Conservation (phyloP, 2,797 vertebrate species). For the Crocodylus rhombifer region DNA sequence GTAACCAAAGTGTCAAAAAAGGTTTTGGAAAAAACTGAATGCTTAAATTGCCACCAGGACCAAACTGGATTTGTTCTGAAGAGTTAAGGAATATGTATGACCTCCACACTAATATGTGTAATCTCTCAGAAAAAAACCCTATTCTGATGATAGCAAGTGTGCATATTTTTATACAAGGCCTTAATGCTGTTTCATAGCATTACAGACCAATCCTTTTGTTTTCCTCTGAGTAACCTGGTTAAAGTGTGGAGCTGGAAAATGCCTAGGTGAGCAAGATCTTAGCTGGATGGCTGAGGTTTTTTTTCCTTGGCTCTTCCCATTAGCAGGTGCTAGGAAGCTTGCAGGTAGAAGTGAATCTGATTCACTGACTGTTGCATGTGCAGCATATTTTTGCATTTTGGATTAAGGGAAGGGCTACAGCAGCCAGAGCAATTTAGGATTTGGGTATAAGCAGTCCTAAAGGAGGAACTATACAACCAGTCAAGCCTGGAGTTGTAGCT, state of each 20-base stretch:
- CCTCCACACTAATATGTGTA: neutral
- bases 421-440: neutral
- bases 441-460: fast-evolving
- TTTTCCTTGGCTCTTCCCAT: neutral
- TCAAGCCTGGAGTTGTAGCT: neutral
- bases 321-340: neutral
- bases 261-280: neutral
- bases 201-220: neutral
- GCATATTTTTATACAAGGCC: neutral
- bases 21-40: neutral
- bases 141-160: neutral
- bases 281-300: neutral
- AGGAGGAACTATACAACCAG: neutral
- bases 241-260: neutral
- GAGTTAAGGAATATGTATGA: neutral
- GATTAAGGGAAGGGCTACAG: neutral
- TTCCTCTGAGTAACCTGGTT: neutral
- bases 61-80: neutral
- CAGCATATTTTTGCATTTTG: neutral
- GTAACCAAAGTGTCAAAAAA: neutral
- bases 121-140: neutral
- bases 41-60: neutral
- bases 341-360: neutral
- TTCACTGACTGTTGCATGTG: neutral
- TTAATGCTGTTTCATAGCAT: neutral